Evolutionary conservation across 2,888 invertebrate genomes (phyloP), one percentile per base, ranked within the genome.

Genomic region (Oscheius sp.): DNA sequence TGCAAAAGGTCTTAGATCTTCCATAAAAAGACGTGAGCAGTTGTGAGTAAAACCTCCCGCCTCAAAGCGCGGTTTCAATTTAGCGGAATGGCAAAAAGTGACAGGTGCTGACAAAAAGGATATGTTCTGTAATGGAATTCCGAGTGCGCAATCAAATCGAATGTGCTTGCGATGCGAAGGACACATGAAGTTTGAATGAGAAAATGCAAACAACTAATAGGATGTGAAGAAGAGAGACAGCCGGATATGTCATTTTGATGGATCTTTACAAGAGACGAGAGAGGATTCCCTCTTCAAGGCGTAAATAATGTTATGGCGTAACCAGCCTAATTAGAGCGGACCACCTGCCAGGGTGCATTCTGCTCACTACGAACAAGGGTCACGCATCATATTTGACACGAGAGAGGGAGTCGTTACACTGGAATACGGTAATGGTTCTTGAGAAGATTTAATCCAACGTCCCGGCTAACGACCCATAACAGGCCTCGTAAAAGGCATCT

Each of bases 401-500:
- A n/a, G n/a, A n/a, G n/a, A n/a, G 3, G 20, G 23, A 52, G 52
- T 42, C 17, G 17, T n/a, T 17, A 42, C 42, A 6, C 27, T 27
- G 29, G 25, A 27, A 42, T 61, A 61, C 61, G 61, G 61, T 61
- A 61, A 20, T 17, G 61, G 20, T 45, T 61, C 61, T 61, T 27
- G 61, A 45, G 61, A 61, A 27, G 61, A 61, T 61, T 61, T 61
- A 61, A 61, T 61, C 61, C 61, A 45, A 61, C 61, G 61, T 61
- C 31, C 25, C 29, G 48, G 48, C 64, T 45, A 46, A 64, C 50
- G 48, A 50, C 48, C 64, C 64, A 64, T 64, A 48, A 64, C 64
- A 64, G 20, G 64, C 20, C 46, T 64, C 64, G 37, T 64, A 64
- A 64, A 64, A 64, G 64, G 64, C 64, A 64, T 64, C 64, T 64